phyloP scores from a whole-genome alignment of 92 coral and sea anemone species.

The Porites divaricata region DNA sequence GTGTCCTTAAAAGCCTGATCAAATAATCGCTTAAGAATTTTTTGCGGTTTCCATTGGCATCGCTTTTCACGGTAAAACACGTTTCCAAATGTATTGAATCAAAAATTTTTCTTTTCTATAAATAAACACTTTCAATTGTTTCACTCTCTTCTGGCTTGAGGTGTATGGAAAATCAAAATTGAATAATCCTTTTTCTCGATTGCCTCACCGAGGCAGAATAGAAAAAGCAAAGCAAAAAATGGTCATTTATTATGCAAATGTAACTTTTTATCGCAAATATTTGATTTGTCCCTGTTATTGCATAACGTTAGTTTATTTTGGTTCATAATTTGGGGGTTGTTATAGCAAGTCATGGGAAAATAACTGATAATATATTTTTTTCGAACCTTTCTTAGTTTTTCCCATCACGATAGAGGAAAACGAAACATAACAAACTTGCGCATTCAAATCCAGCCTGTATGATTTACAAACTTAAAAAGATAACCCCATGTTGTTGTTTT shows the following conservation, averaged over 20 bases:
- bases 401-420: background rate
- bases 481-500: conserved; percentile 32
- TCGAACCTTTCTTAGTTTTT: background rate
- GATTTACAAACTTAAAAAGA: conserved; percentile 20
- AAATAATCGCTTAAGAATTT: conserved; percentile 47
- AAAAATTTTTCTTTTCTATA: conserved; percentile 29
- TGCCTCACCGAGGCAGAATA: background rate
- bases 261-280: conserved; percentile 12
- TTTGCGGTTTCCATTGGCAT: conserved; percentile 44
- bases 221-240: background rate
- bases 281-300: conserved; percentile 22
- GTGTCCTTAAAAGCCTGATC: conserved; percentile 45
- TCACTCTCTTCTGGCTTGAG: conserved; percentile 3
- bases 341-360: background rate
- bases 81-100: conserved; percentile 27
- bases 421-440: background rate
- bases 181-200: conserved; percentile 17
- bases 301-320: conserved; percentile 19
- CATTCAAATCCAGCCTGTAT: background rate
- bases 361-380: background rate
- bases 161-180: conserved; percentile 23
- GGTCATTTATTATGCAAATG: conserved; percentile 24
- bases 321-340: background rate
- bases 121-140: conserved; percentile 14
- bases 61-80: conserved; percentile 41